Evolutionary conservation across 2,888 invertebrate species (phyloP), one percentile per base, ranked within the genome.

Genomic region (Dendrolimus houi): DNA sequence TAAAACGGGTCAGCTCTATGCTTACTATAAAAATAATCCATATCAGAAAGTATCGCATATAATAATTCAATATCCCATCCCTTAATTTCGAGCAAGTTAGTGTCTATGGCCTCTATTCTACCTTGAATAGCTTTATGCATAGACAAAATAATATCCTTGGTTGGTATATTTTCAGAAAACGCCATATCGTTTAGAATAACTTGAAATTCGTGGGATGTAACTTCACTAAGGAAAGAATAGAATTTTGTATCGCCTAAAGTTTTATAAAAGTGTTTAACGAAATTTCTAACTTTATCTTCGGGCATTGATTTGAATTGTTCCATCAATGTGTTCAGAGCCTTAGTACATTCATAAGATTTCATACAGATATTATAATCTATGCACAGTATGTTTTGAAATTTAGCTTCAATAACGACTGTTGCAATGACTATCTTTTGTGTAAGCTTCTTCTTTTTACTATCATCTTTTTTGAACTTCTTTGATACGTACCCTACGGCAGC

Each of bases 161-260:
- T 67, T 0, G 80, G 71, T 0, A 79, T 74, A 47, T 67, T 70
- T 17, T 75, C 71, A 1, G 78, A 70, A 58, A 74, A 79, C 0
- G 75, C 72, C 79, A 87, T 81, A 53, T 85, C 83, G 52, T 80
- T 80, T n/a, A 85, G 59, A 60, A 84, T 73, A 0, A 75, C 60
- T 68, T 84, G 83, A 12, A 85, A 67, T 54, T 79, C 76, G 56
- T 74, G 73, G 0, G 72, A 71, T 2, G 77, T 78, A 1, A 59
- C 63, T 8, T 75, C 77, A n/a, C 61, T 69, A n/a, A 84, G 52
- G 9, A 59, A 58, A 2, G 71, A 66, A 58, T 78, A 79, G 59
- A 85, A 82, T 2, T 63, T 63, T 0, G 75, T 75, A 10, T 72
- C 70, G 0, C 73, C 55, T 12, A 68, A 12, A 8, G 57, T 57